A percentile compares a stretch with the other conserved stretches of the same genome.
Conservation (phyloP, 2,888 invertebrate species). For the Cosmia pyralina region DNA sequence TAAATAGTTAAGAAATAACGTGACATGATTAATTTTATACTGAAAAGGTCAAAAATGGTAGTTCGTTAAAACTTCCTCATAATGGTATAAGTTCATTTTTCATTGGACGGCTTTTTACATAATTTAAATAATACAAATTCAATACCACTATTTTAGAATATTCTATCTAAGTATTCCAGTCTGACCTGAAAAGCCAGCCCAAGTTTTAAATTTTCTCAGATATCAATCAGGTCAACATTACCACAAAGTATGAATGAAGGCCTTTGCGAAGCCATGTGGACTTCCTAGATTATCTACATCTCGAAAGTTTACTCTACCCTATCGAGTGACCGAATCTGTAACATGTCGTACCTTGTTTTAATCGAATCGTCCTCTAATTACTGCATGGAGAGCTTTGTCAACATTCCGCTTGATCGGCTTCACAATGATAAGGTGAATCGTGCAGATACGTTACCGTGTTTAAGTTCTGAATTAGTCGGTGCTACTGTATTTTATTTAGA, state of each 20-base stretch:
- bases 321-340: slow-evolving; percentile 46
- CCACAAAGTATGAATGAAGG: slow-evolving; percentile 32
- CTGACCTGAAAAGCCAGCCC: background rate
- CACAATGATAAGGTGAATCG: slow-evolving; percentile 52
- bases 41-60: background rate
- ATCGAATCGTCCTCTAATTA: slow-evolving; percentile 66
- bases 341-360: slow-evolving; percentile 50
- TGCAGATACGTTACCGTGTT: slow-evolving; percentile 51
- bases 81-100: background rate
- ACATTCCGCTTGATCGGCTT: slow-evolving; percentile 65
- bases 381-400: slow-evolving; percentile 66
- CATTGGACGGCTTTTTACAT: too few species aligned
- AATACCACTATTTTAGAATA: background rate
- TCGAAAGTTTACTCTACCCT: slow-evolving; percentile 48
- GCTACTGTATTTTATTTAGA: slow-evolving; percentile 33
- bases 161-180: background rate
- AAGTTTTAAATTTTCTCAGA: background rate
- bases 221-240: slow-evolving; percentile 1
- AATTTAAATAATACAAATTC: background rate
- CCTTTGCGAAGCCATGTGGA: background rate
- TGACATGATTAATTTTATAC: background rate
- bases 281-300: slow-evolving; percentile 18
- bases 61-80: slow-evolving; percentile 9
- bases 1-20: slow-evolving; percentile 7
- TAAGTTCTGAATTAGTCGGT: slow-evolving; percentile 38